Conservation (phyloP, 1,140 invertebrate species). For the Archegozetes longisetosus region DNA sequence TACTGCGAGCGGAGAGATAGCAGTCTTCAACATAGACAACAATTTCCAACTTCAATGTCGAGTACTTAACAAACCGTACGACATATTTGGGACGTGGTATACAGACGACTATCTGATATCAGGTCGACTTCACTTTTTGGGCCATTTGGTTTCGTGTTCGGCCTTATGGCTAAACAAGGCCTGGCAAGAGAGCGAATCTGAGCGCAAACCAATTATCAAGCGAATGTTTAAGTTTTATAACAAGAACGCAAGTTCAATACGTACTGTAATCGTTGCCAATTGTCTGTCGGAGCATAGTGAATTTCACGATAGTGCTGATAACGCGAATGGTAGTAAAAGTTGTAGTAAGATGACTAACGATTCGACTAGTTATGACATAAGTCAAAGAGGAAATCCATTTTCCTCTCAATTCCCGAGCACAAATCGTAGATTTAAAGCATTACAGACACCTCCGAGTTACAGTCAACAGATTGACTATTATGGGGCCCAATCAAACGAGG, state of each 20-base stretch:
- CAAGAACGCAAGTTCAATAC: slow-evolving; percentile 58
- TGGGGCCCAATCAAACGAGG: slow-evolving; percentile 18
- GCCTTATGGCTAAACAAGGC: slow-evolving; percentile 70
- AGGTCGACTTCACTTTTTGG: slow-evolving; percentile 60
- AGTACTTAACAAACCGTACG: slow-evolving; percentile 68
- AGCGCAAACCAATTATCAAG: slow-evolving; percentile 61
- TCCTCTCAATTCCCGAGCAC: not conserved
- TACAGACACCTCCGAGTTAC: not conserved
- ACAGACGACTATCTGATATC: slow-evolving; percentile 64
- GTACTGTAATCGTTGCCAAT: slow-evolving; percentile 55
- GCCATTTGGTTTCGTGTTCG: slow-evolving; percentile 57
- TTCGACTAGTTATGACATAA: not conserved
- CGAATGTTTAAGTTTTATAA: slow-evolving; percentile 64
- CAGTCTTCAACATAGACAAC: slow-evolving; percentile 60
- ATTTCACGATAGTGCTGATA: not conserved
- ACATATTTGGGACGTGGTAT: slow-evolving; percentile 79
- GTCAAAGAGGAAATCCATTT: not conserved
- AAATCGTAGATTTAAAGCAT: not conserved
- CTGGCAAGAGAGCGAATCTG: slow-evolving; percentile 52
- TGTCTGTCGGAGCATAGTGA: slow-evolving; percentile 29
- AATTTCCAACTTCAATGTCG: slow-evolving; percentile 49
- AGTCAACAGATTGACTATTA: not conserved
- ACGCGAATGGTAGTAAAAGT: not conserved
- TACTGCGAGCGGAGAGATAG: slow-evolving; percentile 70
- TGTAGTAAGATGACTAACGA: not conserved